Conservation (phyloP, 2,797 vertebrate genomes). For the Oreortyx pictus region DNA sequence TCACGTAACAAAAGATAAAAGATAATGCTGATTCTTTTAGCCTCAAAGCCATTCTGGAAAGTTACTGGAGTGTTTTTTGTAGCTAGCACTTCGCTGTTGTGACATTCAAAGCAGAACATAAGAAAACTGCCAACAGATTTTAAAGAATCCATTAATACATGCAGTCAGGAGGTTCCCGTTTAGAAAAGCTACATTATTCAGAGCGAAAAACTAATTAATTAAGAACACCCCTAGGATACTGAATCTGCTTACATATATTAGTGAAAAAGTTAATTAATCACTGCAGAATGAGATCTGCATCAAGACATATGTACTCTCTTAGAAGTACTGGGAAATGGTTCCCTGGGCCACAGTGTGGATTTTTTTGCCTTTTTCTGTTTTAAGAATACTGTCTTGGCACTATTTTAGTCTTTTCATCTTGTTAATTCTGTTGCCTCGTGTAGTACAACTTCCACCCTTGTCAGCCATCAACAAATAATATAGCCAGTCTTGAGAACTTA, state of each 20-base stretch:
- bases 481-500: neutral
- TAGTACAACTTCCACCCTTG: neutral
- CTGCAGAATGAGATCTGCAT: constrained; percentile 71
- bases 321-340: constrained; percentile 13
- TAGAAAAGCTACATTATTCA: constrained; percentile 80
- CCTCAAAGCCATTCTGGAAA: constrained; percentile 64
- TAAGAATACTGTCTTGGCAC: neutral
- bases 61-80: constrained; percentile 58
- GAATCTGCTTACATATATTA: constrained; percentile 78
- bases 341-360: neutral
- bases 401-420: constrained; percentile 20
- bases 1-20: constrained; percentile 68
- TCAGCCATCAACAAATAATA: neutral
- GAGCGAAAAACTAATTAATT: constrained; percentile 82
- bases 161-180: constrained; percentile 75
- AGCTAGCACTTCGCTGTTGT: constrained; percentile 71
- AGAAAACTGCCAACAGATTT: constrained; percentile 77
- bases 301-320: constrained; percentile 40
- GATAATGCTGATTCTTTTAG: constrained; percentile 62
- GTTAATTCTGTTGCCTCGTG: neutral
- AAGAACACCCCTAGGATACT: constrained; percentile 77
- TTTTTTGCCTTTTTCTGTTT: constrained; percentile 12
- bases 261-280: constrained; percentile 83
- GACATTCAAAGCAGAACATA: constrained; percentile 70
- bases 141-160: constrained; percentile 76